Evolutionary conservation across 2,888 invertebrate species (phyloP), one percentile per base, ranked within the genome.

Genomic region (Chesias legatella): DNA sequence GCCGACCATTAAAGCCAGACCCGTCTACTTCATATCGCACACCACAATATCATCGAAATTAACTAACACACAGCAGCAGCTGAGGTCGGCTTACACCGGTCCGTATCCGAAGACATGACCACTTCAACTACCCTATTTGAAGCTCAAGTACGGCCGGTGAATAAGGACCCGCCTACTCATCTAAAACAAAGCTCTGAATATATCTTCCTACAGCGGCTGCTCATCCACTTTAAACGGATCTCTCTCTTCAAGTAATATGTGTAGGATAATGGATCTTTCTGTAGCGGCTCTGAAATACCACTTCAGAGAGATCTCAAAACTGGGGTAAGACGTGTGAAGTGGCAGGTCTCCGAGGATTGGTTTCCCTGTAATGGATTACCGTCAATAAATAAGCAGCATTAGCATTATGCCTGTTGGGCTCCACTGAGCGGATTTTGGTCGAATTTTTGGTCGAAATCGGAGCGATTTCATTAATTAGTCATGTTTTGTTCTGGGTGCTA

Each of bases 321-420:
- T 37, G 29, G 38, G 46, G 13, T 28, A 38, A 33, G 27, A 13
- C 33, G 9, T 11, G 33, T 23, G 20, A 24, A 13, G 40, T 33
- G 10, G 41, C 13, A 39, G 69, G 34, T 63, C 59, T 60, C 29
- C 10, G 24, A 37, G 10, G 4, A 8, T 13, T 62, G 70, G 71
- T 56, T 56, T 43, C 45, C 48, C 57, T 57, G 59, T 73, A 72
- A 80, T 73, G 69, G 79, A 82, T 81, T 78, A 79, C 62, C 68
- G 59, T 78, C 72, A 79, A 80, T 82, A 79, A 81, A 83, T 81
- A 79, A 80, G 72, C 67, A 72, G 73, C 67, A 74, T 79, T 71
- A 72, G 66, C 54, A 57, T 73, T 67, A 69, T 63, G 64, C 62
- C 58, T 72, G 72, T 65, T 67, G 51, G 60, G 67, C 53, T 69